These are phyloP conservation scores for Chlorodrepanis virens DNA, from an alignment of 2,113 vertebrate species.

Conservation along the genomic window DNA sequence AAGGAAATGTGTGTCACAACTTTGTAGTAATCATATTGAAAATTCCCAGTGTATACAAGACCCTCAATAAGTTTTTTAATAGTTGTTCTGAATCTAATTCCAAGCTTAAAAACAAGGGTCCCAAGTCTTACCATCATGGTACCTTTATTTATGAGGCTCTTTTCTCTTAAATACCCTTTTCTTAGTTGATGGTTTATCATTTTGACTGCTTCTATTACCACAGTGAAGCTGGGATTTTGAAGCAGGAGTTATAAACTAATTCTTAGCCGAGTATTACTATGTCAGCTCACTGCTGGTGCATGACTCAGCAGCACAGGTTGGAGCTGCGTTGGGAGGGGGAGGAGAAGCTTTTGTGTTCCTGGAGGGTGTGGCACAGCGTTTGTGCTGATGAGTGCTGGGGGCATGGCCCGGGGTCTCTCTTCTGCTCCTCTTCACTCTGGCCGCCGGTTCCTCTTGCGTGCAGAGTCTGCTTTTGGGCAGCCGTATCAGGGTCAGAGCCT, in stretches of 20 bases:
- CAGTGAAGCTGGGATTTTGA: not conserved
- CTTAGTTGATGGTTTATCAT: not conserved
- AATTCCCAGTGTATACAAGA: not conserved
- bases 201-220: not conserved
- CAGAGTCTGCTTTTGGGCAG: not conserved
- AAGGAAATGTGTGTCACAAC: not conserved
- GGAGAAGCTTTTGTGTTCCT: not conserved
- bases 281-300: not conserved
- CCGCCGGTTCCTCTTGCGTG: not conserved
- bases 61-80: not conserved
- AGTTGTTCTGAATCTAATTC: not conserved
- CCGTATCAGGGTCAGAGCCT: not conserved
- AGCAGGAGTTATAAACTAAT: not conserved
- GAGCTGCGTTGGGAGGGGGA: not conserved
- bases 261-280: not conserved
- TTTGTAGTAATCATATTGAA: not conserved
- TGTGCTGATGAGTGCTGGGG: not conserved
- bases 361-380: not conserved
- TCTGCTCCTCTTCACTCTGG: not conserved
- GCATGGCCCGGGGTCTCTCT: accelerated
- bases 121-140: not conserved
- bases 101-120: not conserved
- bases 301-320: not conserved
- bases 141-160: not conserved
- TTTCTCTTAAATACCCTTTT: not conserved